Evolutionary conservation across 2,797 vertebrate species (phyloP), one percentile per base, ranked within the genome.

Genomic region (Synanceia verrucosa): DNA sequence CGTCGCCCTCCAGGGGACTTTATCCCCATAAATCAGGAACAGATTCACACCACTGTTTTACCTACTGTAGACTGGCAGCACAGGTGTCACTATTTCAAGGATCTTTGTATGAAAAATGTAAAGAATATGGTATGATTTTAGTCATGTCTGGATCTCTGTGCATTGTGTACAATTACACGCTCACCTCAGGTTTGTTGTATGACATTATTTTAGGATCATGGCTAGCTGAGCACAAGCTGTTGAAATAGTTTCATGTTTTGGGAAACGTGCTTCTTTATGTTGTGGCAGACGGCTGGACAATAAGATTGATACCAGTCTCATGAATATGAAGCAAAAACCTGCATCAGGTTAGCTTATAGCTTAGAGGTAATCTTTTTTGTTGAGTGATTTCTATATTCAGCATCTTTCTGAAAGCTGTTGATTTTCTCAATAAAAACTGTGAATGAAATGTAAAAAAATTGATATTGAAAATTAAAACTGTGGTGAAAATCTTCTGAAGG

Each of bases 31-130:
- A 74, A 66, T 48, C 18, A 47, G 37, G 58, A 74, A 23, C 47
- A 47, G 18, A 13, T 71, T 63, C n/a, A n/a, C 28, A 53, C 43
- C 31, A 26, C 29, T 47, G n/a, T 47, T 65, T 69, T 57, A 58
- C 37, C 41, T 51, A 31, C 43, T 46, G n/a, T n/a, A n/a, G 18
- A n/a, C 39, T 41, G 39, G 14, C 0, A n/a, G n/a, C n/a, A n/a
- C n/a, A n/a, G n/a, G n/a, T n/a, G n/a, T n/a, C n/a, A n/a, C n/a
- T 33, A 43, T 34, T 51, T 37, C 29, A 28, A 60, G 47, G 46
- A 24, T 13, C 4, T 59, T 48, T 43, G 24, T n/a, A 24, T 47
- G 19, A 62, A 13, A 62, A 12, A 26, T 53, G 0, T 28, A 10
- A 48, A 7, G 12, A 59, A 29, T 33, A 41, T 34, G 51, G 3